Evolutionary conservation across 2,113 vertebrate species (phyloP).

Genomic region (Myanophis thanlyinensis): DNA sequence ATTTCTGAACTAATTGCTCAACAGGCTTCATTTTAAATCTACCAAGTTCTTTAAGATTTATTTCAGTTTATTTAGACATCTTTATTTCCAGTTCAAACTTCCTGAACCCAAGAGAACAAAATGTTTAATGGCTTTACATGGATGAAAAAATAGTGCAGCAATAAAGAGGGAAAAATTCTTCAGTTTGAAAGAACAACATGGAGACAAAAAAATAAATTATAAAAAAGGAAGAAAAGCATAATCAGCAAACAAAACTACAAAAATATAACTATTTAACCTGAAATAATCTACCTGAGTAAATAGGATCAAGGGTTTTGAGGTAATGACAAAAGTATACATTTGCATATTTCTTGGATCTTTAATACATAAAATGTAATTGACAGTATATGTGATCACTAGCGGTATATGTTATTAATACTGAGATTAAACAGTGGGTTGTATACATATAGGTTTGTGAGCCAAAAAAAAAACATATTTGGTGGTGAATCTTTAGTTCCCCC

Average conservation of each 20-base stretch:
- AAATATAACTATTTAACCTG: neutral
- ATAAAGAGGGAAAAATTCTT: neutral
- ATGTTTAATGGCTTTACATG: constrained; percentile 4
- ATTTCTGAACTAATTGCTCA: neutral
- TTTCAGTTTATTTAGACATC: neutral
- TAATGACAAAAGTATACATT: constrained; percentile 1
- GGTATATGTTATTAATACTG: constrained; percentile 51
- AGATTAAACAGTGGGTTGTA: constrained; percentile 23
- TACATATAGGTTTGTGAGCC: neutral
- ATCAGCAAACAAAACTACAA: neutral
- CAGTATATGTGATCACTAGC: constrained; percentile 50
- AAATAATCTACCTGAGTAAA: neutral
- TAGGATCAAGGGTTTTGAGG: neutral
- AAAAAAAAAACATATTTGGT: constrained; percentile 9
- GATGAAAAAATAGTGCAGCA: neutral
- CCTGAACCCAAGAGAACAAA: neutral
- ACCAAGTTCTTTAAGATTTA: neutral
- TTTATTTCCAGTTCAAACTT: neutral
- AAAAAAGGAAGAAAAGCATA: neutral
- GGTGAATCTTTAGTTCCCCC: constrained; percentile 85
- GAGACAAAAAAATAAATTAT: neutral
- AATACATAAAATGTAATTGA: constrained; percentile 25
- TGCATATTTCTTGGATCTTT: constrained; percentile 13
- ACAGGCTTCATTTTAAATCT: neutral
- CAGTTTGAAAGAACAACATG: neutral